Evolutionary conservation across 2,113 vertebrate species (phyloP), one percentile per base, ranked within the genome.

Genomic region (Oreotrochilus melanogaster): DNA sequence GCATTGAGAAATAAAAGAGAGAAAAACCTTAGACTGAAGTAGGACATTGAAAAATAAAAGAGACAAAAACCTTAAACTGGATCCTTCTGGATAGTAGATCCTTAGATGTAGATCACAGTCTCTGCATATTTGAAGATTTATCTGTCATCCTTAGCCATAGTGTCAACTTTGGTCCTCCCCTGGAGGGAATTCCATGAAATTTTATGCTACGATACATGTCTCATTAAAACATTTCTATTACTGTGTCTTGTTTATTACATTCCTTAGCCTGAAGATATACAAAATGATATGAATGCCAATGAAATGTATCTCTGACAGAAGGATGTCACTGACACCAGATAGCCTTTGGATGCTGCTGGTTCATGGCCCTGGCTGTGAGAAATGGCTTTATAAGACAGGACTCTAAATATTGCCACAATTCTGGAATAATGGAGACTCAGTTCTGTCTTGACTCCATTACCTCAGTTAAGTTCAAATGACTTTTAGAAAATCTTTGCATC

Each of bases 141-240:
- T 67, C 35, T 71, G 45, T 88, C 78, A 83, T 54, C 53, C 30
- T 66, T 37, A 88, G 18, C 42, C 2, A 4, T 27, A 81, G 86
- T 58, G 43, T 71, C n/a, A 90, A 79, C 31, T 35, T 78, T 54
- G 81, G 51, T 89, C 64, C 58, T 79, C 18, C 58, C 85, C 93
- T 89, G 70, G 78, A 91, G 93, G 85, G 75, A 95, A 94, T 97
- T 95, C 94, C 28, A 4, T 54, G 39, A 88, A 95, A 82, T 92
- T 79, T 95, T 95, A 42, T 78, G 31, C 37, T 75, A 35, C 91
- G 87, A 95, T 89, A 57, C 45, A 76, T 58, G 42, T 71, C 86
- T 89, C 1, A 0, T 89, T 79, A 83, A 83, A 92, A 66, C 21
- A 66, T 93, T 93, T 75, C 47, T 82, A 73, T 72, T 92, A 27